Evolutionary conservation across 2,797 vertebrate species (phyloP).

Genomic region (Rhyacichthys aspro): DNA sequence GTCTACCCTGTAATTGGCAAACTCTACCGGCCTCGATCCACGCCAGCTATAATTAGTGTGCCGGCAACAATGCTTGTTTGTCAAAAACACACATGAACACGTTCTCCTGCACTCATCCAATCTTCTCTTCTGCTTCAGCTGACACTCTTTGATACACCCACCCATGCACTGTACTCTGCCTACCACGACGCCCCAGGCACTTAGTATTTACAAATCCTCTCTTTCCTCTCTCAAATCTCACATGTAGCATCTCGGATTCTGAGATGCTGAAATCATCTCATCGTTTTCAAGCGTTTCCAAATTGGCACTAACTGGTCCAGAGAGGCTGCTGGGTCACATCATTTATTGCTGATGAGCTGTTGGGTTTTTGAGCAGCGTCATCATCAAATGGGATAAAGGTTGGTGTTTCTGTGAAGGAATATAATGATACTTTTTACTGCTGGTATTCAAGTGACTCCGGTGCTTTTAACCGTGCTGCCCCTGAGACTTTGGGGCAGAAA

Average conservation of each 20-base stretch:
- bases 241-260: conserved; percentile 34
- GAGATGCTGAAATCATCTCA: conserved; percentile 41
- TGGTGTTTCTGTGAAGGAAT: background rate
- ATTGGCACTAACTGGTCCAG: conserved; percentile 4
- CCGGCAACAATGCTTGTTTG: conserved; percentile 74
- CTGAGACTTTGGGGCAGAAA: background rate
- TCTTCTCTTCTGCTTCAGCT: conserved; percentile 56
- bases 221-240: conserved; percentile 48
- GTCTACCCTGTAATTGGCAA: conserved; percentile 70
- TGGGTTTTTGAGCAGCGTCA: background rate
- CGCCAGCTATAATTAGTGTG: conserved; percentile 74
- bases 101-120: conserved; percentile 47
- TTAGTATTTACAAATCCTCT: conserved; percentile 62
- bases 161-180: conserved; percentile 37
- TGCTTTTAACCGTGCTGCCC: conserved; percentile 2
- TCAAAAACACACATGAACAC: conserved; percentile 52
- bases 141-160: conserved; percentile 62
- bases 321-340: conserved; percentile 12
- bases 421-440: background rate
- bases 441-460: background rate
- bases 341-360: conserved; percentile 1
- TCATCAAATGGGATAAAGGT: background rate
- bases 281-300: conserved; percentile 25
- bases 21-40: conserved; percentile 60
- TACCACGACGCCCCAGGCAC: conserved; percentile 42